Percentiles rank a stretch among this genome's conserved stretches.
These are phyloP conservation scores for Acestrorhynchus altus DNA, from an alignment of 2,797 vertebrate species.

Conservation along the genomic window DNA sequence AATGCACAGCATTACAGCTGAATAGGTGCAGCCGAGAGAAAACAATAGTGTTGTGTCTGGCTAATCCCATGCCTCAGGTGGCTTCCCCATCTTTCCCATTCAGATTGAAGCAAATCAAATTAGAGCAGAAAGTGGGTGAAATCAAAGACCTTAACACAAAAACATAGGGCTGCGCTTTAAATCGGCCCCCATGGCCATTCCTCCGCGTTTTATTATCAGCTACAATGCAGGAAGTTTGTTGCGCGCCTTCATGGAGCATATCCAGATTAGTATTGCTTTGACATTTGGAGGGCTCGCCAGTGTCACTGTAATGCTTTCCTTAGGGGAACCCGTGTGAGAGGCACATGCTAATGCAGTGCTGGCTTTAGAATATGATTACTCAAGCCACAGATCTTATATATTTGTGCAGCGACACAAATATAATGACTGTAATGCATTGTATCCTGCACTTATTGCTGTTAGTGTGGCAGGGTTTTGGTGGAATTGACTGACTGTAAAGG, in stretches of 20 bases:
- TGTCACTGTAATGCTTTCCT: slow-evolving; percentile 58
- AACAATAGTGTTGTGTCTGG: slow-evolving; percentile 70
- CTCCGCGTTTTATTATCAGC: slow-evolving; percentile 78
- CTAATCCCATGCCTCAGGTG: slow-evolving; percentile 78
- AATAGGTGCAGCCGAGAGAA: slow-evolving; percentile 54
- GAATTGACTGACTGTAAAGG: too few species aligned
- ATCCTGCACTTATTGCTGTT: too few species aligned
- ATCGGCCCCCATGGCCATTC: slow-evolving; percentile 82
- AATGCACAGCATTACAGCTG: slow-evolving; percentile 60
- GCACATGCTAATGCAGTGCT: slow-evolving; percentile 41
- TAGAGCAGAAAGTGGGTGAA: slow-evolving; percentile 84
- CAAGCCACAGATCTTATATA: slow-evolving; percentile 19
- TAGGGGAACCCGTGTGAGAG: slow-evolving; percentile 6
- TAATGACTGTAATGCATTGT: too few species aligned
- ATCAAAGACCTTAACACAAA: slow-evolving; percentile 79
- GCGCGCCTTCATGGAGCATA: slow-evolving; percentile 57
- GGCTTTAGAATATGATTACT: slow-evolving; percentile 45
- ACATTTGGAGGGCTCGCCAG: slow-evolving; percentile 81
- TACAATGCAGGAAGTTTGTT: slow-evolving; percentile 73
- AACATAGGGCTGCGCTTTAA: slow-evolving; percentile 74
- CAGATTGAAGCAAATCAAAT: slow-evolving; percentile 84
- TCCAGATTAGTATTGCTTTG: slow-evolving; percentile 79
- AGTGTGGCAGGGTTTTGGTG: too few species aligned
- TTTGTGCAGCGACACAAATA: not conserved
- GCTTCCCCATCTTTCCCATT: slow-evolving; percentile 79